A percentile compares a stretch with the other conserved stretches of the same genome.
These are phyloP conservation scores for Pseudoips prasinana DNA, from an alignment of 2,888 invertebrate species.

Conservation along the genomic window DNA sequence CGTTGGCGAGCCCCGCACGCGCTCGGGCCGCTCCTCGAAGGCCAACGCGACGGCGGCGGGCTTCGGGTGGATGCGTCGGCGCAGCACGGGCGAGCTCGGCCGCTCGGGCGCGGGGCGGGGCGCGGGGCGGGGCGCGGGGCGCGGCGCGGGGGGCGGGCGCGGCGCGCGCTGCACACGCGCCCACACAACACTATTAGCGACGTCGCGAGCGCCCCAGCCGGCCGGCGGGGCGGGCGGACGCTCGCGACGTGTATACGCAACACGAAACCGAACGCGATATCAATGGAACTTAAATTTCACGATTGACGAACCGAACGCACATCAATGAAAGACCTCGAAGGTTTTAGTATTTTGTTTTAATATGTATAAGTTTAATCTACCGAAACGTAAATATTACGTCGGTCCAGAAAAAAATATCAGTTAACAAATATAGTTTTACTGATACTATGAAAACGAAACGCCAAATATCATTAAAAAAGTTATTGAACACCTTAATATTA, in stretches of 20 bases:
- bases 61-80: constrained; percentile 12
- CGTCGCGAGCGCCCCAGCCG: constrained; percentile 10
- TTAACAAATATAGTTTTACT: too few species aligned
- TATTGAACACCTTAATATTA: too few species aligned
- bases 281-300: too few species aligned
- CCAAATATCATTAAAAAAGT: too few species aligned
- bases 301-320: too few species aligned
- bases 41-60: constrained; percentile 1
- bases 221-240: constrained; percentile 10
- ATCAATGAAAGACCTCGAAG: too few species aligned
- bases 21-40: constrained; percentile 21
- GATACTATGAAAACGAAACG: too few species aligned
- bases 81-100: constrained; percentile 19
- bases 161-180: constrained; percentile 27
- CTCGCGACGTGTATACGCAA: background rate
- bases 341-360: too few species aligned
- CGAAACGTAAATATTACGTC: too few species aligned
- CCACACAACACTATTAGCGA: constrained; percentile 32
- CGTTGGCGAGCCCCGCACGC: constrained; percentile 20
- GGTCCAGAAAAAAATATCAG: too few species aligned
- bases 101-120: constrained; percentile 12
- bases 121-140: constrained; percentile 17
- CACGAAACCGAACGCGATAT: too few species aligned
- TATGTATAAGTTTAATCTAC: too few species aligned
- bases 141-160: constrained; percentile 16